Conservation (phyloP, 2,113 vertebrate species). For the Microcebus griseorufus region DNA sequence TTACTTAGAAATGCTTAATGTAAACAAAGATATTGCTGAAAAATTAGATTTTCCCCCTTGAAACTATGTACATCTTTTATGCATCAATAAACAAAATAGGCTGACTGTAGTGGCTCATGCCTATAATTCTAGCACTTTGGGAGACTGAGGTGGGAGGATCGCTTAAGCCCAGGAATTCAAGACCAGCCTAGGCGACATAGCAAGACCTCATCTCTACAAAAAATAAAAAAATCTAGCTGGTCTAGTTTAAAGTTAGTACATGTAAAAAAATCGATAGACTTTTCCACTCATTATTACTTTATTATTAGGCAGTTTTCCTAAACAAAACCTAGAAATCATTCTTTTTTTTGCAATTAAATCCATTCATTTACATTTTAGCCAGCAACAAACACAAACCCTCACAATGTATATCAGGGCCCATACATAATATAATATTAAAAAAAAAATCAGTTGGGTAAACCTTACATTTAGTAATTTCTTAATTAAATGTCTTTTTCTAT, state of each 20-base stretch:
- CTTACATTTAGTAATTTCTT: constrained; percentile 20
- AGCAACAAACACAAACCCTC: neutral
- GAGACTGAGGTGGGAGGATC: too few species aligned
- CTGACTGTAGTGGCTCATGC: too few species aligned
- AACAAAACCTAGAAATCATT: too few species aligned
- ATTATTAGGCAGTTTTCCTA: neutral
- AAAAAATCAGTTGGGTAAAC: neutral
- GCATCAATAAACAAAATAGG: too few species aligned
- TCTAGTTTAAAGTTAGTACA: too few species aligned
- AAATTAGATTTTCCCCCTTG: neutral
- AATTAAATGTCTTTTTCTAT: constrained; percentile 15
- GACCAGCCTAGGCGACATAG: too few species aligned
- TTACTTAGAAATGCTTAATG: neutral
- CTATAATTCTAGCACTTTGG: too few species aligned
- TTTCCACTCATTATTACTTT: neutral
- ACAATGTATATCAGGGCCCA: neutral
- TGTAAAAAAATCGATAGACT: too few species aligned
- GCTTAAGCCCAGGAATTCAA: too few species aligned
- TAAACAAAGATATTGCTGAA: neutral
- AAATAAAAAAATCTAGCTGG: too few species aligned
- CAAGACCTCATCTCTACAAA: too few species aligned
- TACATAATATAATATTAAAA: neutral
- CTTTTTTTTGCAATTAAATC: neutral
- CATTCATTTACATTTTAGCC: constrained; percentile 8
- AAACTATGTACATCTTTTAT: too few species aligned